These are phyloP conservation scores for Passer montanus DNA, from an alignment of 2,113 vertebrate genomes.

Conservation along the genomic window DNA sequence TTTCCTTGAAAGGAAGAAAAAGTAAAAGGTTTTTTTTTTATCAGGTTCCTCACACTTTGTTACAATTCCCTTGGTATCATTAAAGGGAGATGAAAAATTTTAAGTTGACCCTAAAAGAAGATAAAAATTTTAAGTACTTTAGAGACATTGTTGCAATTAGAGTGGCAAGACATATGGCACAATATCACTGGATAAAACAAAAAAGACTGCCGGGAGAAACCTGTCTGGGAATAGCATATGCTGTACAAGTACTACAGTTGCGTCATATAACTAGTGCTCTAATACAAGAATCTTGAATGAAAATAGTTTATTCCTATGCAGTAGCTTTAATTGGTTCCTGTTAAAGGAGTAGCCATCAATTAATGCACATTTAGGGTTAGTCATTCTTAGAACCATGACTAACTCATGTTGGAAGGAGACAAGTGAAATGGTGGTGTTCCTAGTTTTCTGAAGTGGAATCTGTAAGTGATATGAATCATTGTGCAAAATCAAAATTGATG, in stretches of 20 bases:
- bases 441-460: constrained; percentile 11
- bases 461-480: constrained; percentile 16
- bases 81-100: background rate
- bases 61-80: background rate
- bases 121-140: background rate
- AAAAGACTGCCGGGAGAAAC: background rate
- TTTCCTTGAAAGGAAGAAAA: background rate
- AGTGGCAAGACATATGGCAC: background rate
- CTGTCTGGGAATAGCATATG: accelerated
- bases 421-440: background rate
- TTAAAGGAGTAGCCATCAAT: background rate
- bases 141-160: background rate
- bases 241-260: background rate
- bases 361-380: background rate
- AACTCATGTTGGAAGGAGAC: background rate
- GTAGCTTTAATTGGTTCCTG: background rate
- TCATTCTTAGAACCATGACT: background rate
- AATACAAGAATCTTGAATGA: background rate
- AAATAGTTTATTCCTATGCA: background rate
- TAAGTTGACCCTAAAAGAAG: background rate
- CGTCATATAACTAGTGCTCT: background rate
- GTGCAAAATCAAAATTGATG: constrained; percentile 33
- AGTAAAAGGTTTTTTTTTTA: accelerated
- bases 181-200: background rate
- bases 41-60: background rate